A percentile compares a stretch with the other conserved stretches of the same genome.
Conservation (phyloP, 2,797 vertebrate species). For the Sebastes hubbsi region DNA sequence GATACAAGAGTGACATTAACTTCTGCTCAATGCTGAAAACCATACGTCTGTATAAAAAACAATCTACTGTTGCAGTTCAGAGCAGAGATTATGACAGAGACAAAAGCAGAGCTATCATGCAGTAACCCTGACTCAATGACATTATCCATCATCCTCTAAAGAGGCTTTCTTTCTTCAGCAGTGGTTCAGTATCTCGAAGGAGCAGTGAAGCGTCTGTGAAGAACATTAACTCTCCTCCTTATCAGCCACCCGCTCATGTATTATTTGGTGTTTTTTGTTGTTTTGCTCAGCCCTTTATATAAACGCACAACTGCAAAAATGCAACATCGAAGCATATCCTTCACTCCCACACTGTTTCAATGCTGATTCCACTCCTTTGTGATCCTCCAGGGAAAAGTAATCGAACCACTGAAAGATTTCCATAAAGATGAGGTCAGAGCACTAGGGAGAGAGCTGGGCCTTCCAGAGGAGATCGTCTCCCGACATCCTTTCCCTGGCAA, state of each 20-base stretch:
- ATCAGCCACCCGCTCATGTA: background rate
- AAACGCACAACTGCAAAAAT: background rate
- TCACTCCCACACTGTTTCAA: background rate
- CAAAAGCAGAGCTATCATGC: background rate
- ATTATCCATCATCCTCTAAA: background rate
- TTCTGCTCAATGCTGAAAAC: background rate
- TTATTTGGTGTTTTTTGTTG: background rate
- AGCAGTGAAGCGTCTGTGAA: background rate
- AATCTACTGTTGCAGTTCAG: background rate
- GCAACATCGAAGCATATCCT: background rate
- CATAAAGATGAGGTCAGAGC: constrained; percentile 98
- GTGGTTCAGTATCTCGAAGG: background rate
- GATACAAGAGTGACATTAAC: background rate
- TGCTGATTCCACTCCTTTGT: constrained; percentile 38
- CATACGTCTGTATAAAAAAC: background rate
- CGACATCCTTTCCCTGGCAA: constrained; percentile 97
- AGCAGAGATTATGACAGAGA: background rate
- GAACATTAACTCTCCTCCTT: background rate
- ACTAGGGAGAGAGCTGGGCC: constrained; percentile 93
- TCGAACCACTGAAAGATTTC: constrained; percentile 98
- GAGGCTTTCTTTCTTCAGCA: background rate
- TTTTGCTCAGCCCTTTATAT: background rate
- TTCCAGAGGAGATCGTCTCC: constrained; percentile 95
- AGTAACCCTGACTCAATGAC: background rate
- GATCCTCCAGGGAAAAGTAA: constrained; percentile 91